A percentile compares a stretch with the other conserved stretches of the same genome.
phyloP scores from a whole-genome alignment of 2,888 invertebrate genomes.

The Rhamphomyia laevipes region DNA sequence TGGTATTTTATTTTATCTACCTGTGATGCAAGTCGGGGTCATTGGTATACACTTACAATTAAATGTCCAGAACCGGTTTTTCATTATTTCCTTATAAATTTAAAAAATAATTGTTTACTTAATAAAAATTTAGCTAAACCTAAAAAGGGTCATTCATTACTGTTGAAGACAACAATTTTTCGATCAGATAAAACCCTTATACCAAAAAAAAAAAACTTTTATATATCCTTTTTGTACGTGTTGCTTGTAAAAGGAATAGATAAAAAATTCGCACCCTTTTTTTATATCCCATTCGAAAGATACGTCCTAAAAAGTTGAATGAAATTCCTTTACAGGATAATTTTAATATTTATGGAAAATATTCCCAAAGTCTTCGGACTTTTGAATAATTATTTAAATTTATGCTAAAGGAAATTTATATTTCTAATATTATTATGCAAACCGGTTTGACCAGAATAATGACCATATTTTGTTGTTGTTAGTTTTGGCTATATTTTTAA shows the following conservation, averaged over 20 bases:
- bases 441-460: slow-evolving; percentile 23
- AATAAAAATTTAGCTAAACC: no score
- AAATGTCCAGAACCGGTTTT: slow-evolving; percentile 21
- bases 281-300: slow-evolving; percentile 11
- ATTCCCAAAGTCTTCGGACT: slow-evolving; percentile 17
- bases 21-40: no score
- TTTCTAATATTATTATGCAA: slow-evolving; percentile 12
- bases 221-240: slow-evolving; percentile 9
- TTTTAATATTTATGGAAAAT: slow-evolving; percentile 7
- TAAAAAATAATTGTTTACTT: no score
- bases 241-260: no score
- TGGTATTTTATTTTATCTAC: no score
- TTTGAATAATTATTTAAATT: slow-evolving; percentile 10
- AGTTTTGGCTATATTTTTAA: no score
- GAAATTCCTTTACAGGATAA: slow-evolving; percentile 14
- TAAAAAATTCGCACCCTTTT: slow-evolving; percentile 11
- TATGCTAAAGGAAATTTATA: slow-evolving; percentile 13
- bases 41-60: neutral
- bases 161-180: slow-evolving; percentile 1
- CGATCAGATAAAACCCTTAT: slow-evolving; percentile 17
- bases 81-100: slow-evolving; percentile 1
- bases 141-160: slow-evolving; percentile 17
- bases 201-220: neutral
- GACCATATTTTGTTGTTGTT: slow-evolving; percentile 11
- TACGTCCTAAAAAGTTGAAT: neutral